Evolutionary conservation across 2,888 invertebrate species (phyloP).

Genomic region (Acanthosepion lycidas): DNA sequence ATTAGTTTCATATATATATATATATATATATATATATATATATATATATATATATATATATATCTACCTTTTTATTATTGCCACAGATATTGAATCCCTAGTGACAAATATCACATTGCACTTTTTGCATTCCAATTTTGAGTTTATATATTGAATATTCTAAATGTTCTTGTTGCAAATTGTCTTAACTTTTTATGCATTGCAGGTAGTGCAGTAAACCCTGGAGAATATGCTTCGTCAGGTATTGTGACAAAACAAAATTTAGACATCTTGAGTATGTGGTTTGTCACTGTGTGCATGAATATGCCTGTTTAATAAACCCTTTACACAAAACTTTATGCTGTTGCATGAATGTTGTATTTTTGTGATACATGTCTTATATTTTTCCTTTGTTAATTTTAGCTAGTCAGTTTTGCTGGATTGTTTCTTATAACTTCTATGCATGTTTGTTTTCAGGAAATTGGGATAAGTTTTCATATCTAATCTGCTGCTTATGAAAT

Average conservation of each 20-base stretch:
- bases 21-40: too few species aligned
- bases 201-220: slow-evolving; percentile 83
- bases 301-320: background rate
- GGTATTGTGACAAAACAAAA: slow-evolving; percentile 79
- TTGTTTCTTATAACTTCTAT: background rate
- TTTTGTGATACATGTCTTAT: background rate
- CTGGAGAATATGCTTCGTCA: slow-evolving; percentile 98
- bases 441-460: slow-evolving; percentile 6
- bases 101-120: background rate
- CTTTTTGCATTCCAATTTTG: background rate
- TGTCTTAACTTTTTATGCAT: slow-evolving; percentile 25
- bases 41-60: too few species aligned
- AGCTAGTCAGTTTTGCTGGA: background rate
- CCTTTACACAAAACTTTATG: too few species aligned
- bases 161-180: background rate
- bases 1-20: too few species aligned
- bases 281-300: background rate
- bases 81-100: background rate
- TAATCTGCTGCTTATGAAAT: background rate
- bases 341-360: background rate
- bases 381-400: background rate
- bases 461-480: background rate
- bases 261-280: background rate
- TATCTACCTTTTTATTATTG: too few species aligned
- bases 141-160: background rate